Percentiles rank a stretch among this genome's conserved stretches.
Conservation (phyloP, 2,888 invertebrate species). For the Melinaea menophilus region DNA sequence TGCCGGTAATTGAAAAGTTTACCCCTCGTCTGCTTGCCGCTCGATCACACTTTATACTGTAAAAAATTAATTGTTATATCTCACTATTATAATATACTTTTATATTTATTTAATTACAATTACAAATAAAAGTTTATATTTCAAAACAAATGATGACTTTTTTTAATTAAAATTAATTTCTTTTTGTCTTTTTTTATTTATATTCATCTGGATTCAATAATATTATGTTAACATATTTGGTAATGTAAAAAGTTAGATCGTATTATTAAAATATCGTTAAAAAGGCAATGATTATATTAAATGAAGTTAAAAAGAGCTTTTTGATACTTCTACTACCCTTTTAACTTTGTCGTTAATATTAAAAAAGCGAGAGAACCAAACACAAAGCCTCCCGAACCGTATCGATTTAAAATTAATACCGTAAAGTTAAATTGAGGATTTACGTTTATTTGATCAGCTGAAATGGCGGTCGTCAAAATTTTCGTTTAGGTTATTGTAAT, state of each 20-base stretch:
- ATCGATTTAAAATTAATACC: conserved; percentile 74
- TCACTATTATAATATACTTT: conserved; percentile 29
- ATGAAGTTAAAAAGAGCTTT: conserved; percentile 44
- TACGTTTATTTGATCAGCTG: conserved; percentile 63
- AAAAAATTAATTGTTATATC: conserved; percentile 44
- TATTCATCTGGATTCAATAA: no score
- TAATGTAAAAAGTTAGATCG: conserved; percentile 3
- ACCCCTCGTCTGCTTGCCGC: conserved; percentile 72
- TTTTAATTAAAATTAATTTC: no score
- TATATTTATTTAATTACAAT: no score
- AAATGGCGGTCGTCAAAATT: conserved; percentile 37
- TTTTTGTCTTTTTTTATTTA: no score
- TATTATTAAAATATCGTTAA: conserved; percentile 15
- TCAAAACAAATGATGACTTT: no score
- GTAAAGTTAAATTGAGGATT: conserved; percentile 75
- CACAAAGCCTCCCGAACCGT: conserved; percentile 54
- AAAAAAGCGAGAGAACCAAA: conserved; percentile 53
- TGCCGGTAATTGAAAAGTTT: conserved; percentile 77
- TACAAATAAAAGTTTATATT: no score
- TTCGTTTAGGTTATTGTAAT: conserved; percentile 9
- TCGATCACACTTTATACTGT: conserved; percentile 43
- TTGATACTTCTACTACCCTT: conserved; percentile 44
- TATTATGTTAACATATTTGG: no score
- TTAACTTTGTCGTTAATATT: conserved; percentile 57
- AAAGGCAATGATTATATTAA: conserved; percentile 51